phyloP scores from a whole-genome alignment of 1,140 invertebrate genomes.

The Acyrthosiphon pisum region DNA sequence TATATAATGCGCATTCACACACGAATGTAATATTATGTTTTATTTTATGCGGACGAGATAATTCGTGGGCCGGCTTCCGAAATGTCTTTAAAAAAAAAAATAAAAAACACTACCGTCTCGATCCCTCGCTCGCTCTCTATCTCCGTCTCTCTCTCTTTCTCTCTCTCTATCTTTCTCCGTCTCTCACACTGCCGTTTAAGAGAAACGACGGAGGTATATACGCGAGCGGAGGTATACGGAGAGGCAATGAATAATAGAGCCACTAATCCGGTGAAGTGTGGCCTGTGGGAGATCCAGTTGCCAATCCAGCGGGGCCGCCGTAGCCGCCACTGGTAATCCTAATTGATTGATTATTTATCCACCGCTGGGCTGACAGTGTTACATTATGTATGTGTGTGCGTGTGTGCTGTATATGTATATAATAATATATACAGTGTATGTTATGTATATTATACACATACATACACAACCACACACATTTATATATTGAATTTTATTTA shows the following conservation, averaged over 20 bases:
- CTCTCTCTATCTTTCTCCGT: not conserved
- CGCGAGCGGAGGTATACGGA: not conserved
- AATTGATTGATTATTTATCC: conserved; percentile 58
- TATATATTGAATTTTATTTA: conserved; percentile 20
- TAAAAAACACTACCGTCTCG: not conserved
- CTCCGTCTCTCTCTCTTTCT: too few relatives aligned
- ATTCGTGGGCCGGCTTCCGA: conserved; percentile 44
- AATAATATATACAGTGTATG: not conserved
- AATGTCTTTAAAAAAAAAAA: conserved; percentile 12
- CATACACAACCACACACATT: not conserved
- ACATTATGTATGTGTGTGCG: conserved; percentile 23
- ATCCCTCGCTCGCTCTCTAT: not conserved
- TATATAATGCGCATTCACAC: not conserved
- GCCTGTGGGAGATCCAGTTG: conserved; percentile 57
- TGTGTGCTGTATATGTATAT: not conserved
- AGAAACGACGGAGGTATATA: not conserved
- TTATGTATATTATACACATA: not conserved
- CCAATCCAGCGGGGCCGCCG: conserved; percentile 40
- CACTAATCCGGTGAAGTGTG: conserved; percentile 57
- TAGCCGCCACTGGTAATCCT: conserved; percentile 45
- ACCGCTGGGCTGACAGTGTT: conserved; percentile 41
- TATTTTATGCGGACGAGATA: conserved; percentile 12
- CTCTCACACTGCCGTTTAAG: not conserved
- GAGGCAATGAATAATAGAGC: conserved; percentile 55
- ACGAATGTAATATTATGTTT: not conserved